phyloP scores from a whole-genome alignment of 2,888 invertebrate species.

The Coremacera marginata region DNA sequence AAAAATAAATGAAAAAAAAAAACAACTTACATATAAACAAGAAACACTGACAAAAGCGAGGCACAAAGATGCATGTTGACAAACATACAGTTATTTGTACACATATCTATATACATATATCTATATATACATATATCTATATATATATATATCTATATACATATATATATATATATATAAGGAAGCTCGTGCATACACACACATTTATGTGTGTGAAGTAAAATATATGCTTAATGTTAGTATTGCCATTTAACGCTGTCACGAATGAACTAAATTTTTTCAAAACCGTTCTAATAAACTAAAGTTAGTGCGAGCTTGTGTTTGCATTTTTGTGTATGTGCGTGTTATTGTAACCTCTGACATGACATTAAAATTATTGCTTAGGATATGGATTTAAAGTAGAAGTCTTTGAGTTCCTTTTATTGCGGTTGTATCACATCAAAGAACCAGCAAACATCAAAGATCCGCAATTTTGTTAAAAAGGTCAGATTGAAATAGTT shows the following conservation, averaged over 20 bases:
- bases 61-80: not conserved
- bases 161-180: not conserved
- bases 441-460: no score
- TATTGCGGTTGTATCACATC: no score
- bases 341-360: no score
- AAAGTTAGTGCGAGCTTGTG: not conserved
- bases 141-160: no score
- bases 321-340: not conserved
- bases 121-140: no score
- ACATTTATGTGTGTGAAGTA: not conserved
- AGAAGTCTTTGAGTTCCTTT: no score
- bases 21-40: not conserved
- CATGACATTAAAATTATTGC: no score
- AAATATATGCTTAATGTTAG: not conserved
- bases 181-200: not conserved
- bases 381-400: no score
- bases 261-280: constrained; percentile 14
- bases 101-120: no score
- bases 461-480: no score
- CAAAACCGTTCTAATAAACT: no score
- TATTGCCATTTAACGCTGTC: constrained; percentile 9
- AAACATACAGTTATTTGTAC: not conserved
- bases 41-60: not conserved
- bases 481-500: no score
- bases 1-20: constrained; percentile 2